Evolutionary conservation across 2,113 vertebrate species (phyloP).

Genomic region (Phylloscopus whistleri): DNA sequence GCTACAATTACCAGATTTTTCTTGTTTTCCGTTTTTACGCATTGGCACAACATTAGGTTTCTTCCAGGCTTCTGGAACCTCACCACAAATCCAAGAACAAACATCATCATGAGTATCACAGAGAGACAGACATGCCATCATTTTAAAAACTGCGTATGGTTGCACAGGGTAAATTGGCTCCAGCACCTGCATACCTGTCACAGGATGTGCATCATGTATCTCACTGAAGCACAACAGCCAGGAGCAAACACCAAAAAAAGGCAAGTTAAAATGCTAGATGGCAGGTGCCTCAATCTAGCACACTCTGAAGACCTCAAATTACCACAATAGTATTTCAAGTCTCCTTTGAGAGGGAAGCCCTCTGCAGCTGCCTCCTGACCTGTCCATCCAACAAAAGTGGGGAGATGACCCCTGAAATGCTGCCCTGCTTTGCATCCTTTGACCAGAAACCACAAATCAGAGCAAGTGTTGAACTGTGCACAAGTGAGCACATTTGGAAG

Average conservation of each 20-base stretch:
- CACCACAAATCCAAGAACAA: background rate
- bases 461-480: background rate
- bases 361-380: background rate
- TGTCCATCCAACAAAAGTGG: background rate
- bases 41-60: background rate
- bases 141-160: background rate
- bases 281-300: background rate
- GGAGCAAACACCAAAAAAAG: background rate
- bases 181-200: background rate
- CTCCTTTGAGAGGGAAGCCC: background rate
- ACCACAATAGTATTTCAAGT: background rate
- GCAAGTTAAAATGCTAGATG: background rate
- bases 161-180: background rate
- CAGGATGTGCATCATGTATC: background rate
- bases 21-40: conserved; percentile 9
- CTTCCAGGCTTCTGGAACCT: background rate
- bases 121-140: background rate
- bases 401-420: background rate
- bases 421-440: background rate
- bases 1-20: background rate
- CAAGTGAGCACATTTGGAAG: background rate
- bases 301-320: background rate
- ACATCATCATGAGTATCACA: background rate
- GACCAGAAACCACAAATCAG: background rate
- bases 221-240: background rate